Percentiles rank a stretch among this genome's conserved stretches.
Conservation (phyloP, 2,888 invertebrate genomes). For the Lithophane ornitopus region DNA sequence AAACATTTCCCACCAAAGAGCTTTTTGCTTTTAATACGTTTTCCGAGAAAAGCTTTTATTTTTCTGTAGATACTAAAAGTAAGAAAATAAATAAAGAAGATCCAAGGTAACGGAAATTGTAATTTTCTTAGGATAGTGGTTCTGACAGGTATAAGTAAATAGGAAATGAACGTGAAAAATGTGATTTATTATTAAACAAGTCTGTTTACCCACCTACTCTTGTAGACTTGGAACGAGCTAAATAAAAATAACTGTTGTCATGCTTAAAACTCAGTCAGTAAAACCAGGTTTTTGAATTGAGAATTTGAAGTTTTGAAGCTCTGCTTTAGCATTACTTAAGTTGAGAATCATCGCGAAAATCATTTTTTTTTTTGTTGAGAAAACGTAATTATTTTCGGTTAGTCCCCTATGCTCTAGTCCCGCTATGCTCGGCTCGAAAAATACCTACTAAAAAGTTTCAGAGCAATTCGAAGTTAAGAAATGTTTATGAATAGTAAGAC, state of each 20-base stretch:
- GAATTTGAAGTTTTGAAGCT: neutral
- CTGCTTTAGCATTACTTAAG: neutral
- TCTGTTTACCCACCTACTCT: neutral
- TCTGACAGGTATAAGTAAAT: constrained; percentile 3
- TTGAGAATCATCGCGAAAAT: neutral
- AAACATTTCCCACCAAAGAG: neutral
- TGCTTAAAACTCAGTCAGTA: neutral
- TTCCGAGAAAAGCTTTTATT: constrained; percentile 16
- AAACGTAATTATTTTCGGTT: neutral
- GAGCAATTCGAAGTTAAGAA: too few relatives aligned
- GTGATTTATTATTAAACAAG: neutral
- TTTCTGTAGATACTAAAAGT: constrained; percentile 1
- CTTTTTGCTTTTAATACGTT: constrained; percentile 32
- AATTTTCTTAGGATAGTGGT: constrained; percentile 25
- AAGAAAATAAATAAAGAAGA: constrained; percentile 23
- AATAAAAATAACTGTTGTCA: neutral
- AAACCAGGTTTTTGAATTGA: neutral
- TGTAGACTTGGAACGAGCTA: neutral
- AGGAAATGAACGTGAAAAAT: neutral
- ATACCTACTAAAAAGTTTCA: too few relatives aligned
- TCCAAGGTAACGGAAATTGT: constrained; percentile 19
- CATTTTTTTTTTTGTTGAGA: neutral
- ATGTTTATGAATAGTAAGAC: too few relatives aligned
- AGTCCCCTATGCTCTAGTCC: too few relatives aligned
- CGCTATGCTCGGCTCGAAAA: too few relatives aligned